Percentiles rank a stretch among this genome's conserved stretches.
phyloP scores from a whole-genome alignment of 2,113 vertebrate species.

The Pandion haliaetus region DNA sequence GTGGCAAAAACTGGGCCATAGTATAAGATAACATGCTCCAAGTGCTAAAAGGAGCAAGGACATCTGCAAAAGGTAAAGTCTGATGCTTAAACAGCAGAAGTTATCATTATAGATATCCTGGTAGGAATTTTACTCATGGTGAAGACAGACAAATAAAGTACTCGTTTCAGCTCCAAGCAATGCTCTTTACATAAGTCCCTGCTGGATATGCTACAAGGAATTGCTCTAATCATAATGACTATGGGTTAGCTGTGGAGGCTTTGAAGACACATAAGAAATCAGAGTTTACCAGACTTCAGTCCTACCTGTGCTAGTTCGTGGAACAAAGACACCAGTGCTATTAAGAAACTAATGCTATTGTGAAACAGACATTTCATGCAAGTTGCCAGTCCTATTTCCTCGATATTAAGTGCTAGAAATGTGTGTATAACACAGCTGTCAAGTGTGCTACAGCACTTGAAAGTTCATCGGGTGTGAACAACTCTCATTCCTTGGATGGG shows the following conservation, averaged over 20 bases:
- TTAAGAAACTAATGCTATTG: background rate
- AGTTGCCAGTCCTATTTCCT: background rate
- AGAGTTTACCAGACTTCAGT: background rate
- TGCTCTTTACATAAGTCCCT: background rate
- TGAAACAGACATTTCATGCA: background rate
- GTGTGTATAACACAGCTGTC: background rate
- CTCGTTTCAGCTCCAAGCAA: background rate
- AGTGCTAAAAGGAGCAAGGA: background rate
- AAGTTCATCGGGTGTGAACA: conserved; percentile 1
- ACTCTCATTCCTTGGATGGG: background rate
- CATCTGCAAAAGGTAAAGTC: background rate
- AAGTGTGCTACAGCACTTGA: background rate
- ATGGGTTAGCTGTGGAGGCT: background rate
- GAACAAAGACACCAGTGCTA: background rate
- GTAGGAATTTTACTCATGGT: background rate
- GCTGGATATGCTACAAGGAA: background rate
- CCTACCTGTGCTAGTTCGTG: background rate
- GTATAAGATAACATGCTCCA: background rate
- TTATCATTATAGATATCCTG: background rate
- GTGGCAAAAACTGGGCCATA: background rate
- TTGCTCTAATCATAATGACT: background rate
- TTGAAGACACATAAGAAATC: background rate
- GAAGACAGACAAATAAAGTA: background rate
- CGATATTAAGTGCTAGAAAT: background rate
- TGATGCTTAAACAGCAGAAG: background rate